Base-by-base conservation (phyloP, 2,113 vertebrate genomes). In the Cnemophilus loriae region DNA sequence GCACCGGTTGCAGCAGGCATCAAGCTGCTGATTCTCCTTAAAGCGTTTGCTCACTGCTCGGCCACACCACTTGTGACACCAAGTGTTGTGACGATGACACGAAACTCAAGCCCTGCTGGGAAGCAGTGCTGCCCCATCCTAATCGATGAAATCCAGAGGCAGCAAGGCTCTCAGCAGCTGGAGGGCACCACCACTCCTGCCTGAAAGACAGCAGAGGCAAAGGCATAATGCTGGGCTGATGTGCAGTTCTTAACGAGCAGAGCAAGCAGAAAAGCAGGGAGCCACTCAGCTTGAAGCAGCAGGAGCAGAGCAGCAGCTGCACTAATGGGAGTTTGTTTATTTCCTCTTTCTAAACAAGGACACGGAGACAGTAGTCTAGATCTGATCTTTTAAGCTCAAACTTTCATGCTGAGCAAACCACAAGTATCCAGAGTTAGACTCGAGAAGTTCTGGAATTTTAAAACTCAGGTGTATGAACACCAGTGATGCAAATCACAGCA, bases 1-100 rank as follows among this genome's bases (percentile, higher is more conserved):
- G 19, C 28, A 57, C 41, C 23, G 60, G 1, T 0, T 39, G 42
- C 64, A 69, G 24, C 4, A 21, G 64, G 10, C 33, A 35, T 19
- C 57, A 39, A 20, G 47, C 18, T 80, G 18, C 12, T 23, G 49
- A 21, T 55, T 3, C 9, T 35, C 26, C 84, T 23, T 32, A 1
- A 30, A 28, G 9, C 9, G 39, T 26, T 35, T 46, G 20, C 37
- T 16, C 1, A 0, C 7, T 61, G n/a, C 13, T 65, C 1, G 0
- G 73, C 19, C 30, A 6, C 24, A 14, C 11, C 4, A 3, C 68
- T 50, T 24, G 13, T 39, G 46, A 53, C 33, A 21, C 42, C 56
- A 26, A 9, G 46, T 10, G 22, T 15, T 67, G 19, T 15, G 70
- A 11, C 55, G 61, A 41, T 17, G 23, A 12, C 44, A 64, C 0